Evolutionary conservation across 2,888 invertebrate genomes (phyloP), one percentile per base, ranked within the genome.

Genomic region (Leucoptera coffeella): DNA sequence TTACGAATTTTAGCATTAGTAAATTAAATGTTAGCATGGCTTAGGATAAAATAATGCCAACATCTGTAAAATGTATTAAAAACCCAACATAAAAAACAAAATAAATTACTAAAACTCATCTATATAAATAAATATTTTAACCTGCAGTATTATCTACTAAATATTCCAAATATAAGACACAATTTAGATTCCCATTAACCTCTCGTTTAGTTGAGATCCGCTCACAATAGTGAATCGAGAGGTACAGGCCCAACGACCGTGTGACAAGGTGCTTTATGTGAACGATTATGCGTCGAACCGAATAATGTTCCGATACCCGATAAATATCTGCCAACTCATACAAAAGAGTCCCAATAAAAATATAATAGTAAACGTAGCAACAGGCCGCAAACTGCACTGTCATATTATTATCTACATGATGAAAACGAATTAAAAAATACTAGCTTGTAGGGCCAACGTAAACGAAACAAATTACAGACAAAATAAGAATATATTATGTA

Each of bases 241-340:
- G n/a, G n/a, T n/a, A n/a, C n/a, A 58, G 60, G 64, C 60, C 62
- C 65, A 67, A 65, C 62, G 62, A 62, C 52, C 69, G 69, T 67
- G 64, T 65, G 69, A 69, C 69, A 67, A 61, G 64, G 65, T 67
- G 64, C 69, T 65, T 67, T 67, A 67, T 67, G 65, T 56, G 53
- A 55, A 59, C 61, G 65, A 62, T 65, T 67, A 65, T 62, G 60
- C 59, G 50, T 19, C 59, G 47, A 52, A 58, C 62, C 65, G 62
- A 67, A 65, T 67, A 65, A 67, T 64, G 64, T 64, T 62, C 56
- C 59, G 48, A 62, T 65, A 59, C 54, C 55, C 67, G 69, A 69
- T 69, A 69, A 69, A 69, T 69, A 69, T 67, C 69, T 67, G 69
- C 69, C 65, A 69, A 60, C 67, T 67, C 69, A 69, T 65, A 69